Base-by-base conservation (phyloP, 2,113 vertebrate genomes). In the Strix uralensis region DNA sequence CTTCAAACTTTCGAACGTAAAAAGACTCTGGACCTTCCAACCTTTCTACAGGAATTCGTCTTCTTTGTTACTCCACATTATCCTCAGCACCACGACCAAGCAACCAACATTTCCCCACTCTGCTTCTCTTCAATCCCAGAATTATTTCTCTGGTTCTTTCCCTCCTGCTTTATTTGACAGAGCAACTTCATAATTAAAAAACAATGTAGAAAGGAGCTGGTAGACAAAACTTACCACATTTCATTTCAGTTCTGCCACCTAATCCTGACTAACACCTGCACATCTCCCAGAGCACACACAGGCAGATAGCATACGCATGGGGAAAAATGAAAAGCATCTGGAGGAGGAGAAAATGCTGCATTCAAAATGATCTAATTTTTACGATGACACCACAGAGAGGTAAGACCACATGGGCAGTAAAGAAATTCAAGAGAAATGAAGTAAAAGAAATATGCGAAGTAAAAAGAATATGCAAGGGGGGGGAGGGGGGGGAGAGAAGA, bases 181-280 rank as follows among this genome's bases (percentile, higher is more conserved):
- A 88, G 57, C 6, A 88, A 88, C 13, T 70, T 71, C 29, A n/a
- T 55, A 74, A 86, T 42, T 66, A 86, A 91, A 93, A 81, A 80
- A 25, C 13, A 59, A 26, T 4, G 20, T n/a, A 89, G 52, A 84
- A 89, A 81, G n/a, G 22, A 96, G 27, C 9, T 74, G 75, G 86
- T 20, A 59, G 42, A 65, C 32, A 96, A 92, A 94, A 87, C 51
- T 66, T 61, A 40, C 0, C 59, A 67, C 32, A 81, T 75, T 81
- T 91, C 63, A 78, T 59, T 87, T 88, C 46, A 63, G 38, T 81
- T 84, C 63, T 95, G 83, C 59, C 72, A 95, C 80, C 80, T 81
- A 91, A 90, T 62, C 67, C 72, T 81, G 75, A 81, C n/a, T 63
- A 92, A 74, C 73, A 96, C 88, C 86, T 83, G 86, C 72, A 58